Evolutionary conservation across 2,888 invertebrate genomes (phyloP).

Genomic region (Drosophila phalerata): DNA sequence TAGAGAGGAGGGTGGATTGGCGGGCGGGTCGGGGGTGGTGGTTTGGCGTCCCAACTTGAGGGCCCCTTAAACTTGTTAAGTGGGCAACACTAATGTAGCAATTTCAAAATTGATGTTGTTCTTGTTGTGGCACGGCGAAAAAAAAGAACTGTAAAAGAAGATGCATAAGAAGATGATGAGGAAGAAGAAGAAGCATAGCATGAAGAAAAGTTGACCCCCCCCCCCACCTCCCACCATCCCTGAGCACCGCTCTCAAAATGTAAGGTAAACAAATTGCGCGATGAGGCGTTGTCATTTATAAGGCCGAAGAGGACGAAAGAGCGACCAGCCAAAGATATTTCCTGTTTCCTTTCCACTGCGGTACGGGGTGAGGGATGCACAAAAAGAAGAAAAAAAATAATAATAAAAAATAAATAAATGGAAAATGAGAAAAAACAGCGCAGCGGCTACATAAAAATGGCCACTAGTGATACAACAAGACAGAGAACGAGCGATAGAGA

Average conservation of each 20-base stretch:
- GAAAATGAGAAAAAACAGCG: constrained; percentile 70
- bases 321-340: constrained; percentile 75
- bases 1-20: not conserved
- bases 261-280: constrained; percentile 83
- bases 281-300: constrained; percentile 84
- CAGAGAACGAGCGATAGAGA: not conserved
- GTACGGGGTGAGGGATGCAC: not conserved
- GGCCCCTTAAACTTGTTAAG: constrained; percentile 82
- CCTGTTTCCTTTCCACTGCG: constrained; percentile 54
- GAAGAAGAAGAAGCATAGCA: constrained; percentile 26
- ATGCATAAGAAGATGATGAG: not conserved
- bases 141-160: constrained; percentile 18
- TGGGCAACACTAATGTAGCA: constrained; percentile 84
- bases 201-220: constrained; percentile 19
- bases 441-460: constrained; percentile 66
- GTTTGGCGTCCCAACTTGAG: constrained; percentile 30
- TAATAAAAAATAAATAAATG: constrained; percentile 82
- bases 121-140: constrained; percentile 32
- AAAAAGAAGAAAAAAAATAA: constrained; percentile 50
- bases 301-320: constrained; percentile 40
- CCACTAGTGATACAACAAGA: constrained; percentile 43
- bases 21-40: not conserved
- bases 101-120: constrained; percentile 83
- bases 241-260: constrained; percentile 37
- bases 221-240: not conserved